Conservation (phyloP, 2,888 invertebrate genomes). For the Operophtera brumata region DNA sequence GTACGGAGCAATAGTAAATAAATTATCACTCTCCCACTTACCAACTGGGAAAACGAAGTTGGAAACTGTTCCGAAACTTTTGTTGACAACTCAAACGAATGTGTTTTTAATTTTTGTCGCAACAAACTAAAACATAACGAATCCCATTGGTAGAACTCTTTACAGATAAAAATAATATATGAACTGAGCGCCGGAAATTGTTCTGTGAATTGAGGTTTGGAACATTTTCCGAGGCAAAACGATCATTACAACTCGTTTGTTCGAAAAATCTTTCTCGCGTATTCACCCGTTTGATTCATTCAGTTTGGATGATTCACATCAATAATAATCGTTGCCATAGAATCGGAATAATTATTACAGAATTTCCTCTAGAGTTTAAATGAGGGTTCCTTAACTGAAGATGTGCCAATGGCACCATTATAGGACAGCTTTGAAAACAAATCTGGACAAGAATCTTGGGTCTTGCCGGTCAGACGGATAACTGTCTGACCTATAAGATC, state of each 20-base stretch:
- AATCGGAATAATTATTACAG: not conserved
- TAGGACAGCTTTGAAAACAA: too few species aligned
- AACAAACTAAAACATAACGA: constrained; percentile 6
- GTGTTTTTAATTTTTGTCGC: constrained; percentile 15
- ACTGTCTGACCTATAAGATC: too few species aligned
- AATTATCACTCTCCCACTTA: constrained; percentile 8
- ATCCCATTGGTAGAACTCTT: not conserved
- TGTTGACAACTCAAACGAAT: constrained; percentile 15
- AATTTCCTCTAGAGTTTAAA: not conserved
- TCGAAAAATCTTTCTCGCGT: constrained; percentile 62
- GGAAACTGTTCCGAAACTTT: constrained; percentile 9
- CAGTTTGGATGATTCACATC: constrained; percentile 24
- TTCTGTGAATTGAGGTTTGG: not conserved
- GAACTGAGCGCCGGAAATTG: not conserved
- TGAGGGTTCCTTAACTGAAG: too few species aligned
- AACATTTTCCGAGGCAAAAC: constrained; percentile 46
- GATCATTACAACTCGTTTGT: constrained; percentile 59
- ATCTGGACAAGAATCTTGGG: too few species aligned
- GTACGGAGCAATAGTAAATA: constrained; percentile 13
- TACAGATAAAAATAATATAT: not conserved
- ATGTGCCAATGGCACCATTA: too few species aligned
- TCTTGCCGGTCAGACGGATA: too few species aligned
- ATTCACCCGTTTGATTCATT: constrained; percentile 47
- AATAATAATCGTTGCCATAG: constrained; percentile 19
- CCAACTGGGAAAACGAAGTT: constrained; percentile 13